Percentiles rank a stretch among this genome's conserved stretches.
These are phyloP conservation scores for Carettochelys insculpta DNA, from an alignment of 2,113 vertebrate genomes.

Conservation along the genomic window DNA sequence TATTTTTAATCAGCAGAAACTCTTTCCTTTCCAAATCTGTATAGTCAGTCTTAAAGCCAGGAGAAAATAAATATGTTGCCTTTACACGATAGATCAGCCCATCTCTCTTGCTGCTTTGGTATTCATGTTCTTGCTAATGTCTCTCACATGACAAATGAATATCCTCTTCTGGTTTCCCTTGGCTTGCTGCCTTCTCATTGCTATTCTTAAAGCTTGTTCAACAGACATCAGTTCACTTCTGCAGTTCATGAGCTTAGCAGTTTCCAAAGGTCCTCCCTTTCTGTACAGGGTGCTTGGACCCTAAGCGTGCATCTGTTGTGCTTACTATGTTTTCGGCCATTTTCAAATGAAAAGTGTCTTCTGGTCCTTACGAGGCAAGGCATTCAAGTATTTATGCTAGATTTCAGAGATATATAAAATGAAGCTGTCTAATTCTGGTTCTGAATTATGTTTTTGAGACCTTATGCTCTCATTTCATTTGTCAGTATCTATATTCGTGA, in stretches of 20 bases:
- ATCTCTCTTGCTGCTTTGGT: neutral
- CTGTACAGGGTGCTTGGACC: neutral
- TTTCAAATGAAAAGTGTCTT: neutral
- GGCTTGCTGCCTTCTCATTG: neutral
- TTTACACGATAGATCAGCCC: neutral
- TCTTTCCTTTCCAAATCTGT: neutral
- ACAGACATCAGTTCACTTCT: neutral
- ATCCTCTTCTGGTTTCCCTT: neutral
- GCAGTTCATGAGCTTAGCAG: neutral
- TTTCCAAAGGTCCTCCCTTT: neutral
- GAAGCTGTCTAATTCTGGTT: neutral
- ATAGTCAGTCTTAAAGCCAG: neutral
- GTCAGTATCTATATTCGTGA: neutral
- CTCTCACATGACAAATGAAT: neutral
- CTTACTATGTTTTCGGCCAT: fast-evolving
- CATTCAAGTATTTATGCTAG: neutral
- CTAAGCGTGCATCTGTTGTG: fast-evolving
- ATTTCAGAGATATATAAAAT: neutral
- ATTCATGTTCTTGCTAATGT: neutral
- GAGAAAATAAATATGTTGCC: neutral
- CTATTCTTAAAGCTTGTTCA: neutral
- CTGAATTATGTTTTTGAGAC: neutral
- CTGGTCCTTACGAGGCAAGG: neutral
- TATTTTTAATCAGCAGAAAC: neutral
- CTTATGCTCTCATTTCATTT: neutral